Conservation (phyloP, 2,888 invertebrate genomes). For the Mellilla xanthometata region DNA sequence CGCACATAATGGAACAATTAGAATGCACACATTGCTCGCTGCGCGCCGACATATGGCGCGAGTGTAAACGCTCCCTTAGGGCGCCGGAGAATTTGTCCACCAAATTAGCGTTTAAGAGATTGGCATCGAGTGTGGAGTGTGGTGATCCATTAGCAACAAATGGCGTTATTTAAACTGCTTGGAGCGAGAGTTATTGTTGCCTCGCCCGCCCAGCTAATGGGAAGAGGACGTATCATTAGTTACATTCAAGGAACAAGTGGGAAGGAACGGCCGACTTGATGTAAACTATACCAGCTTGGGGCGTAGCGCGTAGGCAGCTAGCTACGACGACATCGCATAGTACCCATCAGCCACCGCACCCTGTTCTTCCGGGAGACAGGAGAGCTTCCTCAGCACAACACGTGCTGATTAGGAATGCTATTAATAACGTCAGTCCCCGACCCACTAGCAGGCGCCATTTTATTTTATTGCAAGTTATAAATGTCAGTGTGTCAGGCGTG, state of each 20-base stretch:
- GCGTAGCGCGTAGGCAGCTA: background rate
- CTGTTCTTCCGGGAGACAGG: no score
- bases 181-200: slow-evolving; percentile 10
- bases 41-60: slow-evolving; percentile 76
- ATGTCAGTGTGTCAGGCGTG: slow-evolving; percentile 36
- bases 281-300: background rate
- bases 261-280: no score
- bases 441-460: slow-evolving; percentile 34
- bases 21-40: slow-evolving; percentile 47
- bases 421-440: slow-evolving; percentile 55
- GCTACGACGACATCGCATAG: no score
- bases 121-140: slow-evolving; percentile 67
- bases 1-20: slow-evolving; percentile 57
- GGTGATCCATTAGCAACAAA: slow-evolving; percentile 76
- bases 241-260: no score
- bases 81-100: slow-evolving; percentile 31
- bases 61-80: slow-evolving; percentile 35
- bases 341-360: no score
- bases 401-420: slow-evolving; percentile 72
- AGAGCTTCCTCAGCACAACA: no score
- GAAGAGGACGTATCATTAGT: no score
- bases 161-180: slow-evolving; percentile 59
- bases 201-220: no score
- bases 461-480: slow-evolving; percentile 29
- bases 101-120: slow-evolving; percentile 77